Evolutionary conservation across 2,797 vertebrate genomes (phyloP).

Genomic region (Tadarida brasiliensis): DNA sequence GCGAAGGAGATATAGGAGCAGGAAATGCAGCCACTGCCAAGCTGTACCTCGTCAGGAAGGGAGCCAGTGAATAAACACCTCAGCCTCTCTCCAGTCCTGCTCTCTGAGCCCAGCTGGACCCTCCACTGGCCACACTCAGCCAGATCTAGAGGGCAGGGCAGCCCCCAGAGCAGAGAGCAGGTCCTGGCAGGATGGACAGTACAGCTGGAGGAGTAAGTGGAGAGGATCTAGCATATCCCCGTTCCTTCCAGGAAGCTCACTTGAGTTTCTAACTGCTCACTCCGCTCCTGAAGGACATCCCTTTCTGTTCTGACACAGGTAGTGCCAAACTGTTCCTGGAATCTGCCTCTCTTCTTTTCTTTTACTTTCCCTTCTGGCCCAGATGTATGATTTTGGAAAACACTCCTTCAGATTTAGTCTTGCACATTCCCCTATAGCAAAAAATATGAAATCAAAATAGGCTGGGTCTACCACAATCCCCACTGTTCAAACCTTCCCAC

Average conservation of each 20-base stretch:
- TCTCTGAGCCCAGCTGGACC: neutral
- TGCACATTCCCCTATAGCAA: neutral
- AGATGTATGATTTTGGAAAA: neutral
- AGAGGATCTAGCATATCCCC: neutral
- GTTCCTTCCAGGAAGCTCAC: neutral
- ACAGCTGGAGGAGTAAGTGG: neutral
- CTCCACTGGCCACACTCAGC: neutral
- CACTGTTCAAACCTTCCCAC: neutral
- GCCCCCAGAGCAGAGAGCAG: neutral
- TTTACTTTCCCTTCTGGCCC: neutral
- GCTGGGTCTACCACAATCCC: neutral
- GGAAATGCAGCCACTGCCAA: neutral
- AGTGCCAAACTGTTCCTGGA: neutral
- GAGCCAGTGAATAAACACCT: neutral
- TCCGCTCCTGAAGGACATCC: neutral
- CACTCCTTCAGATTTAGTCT: neutral
- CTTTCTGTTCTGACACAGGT: neutral
- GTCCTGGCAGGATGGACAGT: neutral
- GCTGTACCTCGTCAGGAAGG: neutral
- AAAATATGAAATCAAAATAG: slow-evolving; percentile 55
- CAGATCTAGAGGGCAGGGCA: neutral
- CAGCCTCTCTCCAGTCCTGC: neutral
- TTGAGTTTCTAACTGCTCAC: neutral
- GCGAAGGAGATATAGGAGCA: neutral
- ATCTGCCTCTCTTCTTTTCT: neutral